phyloP scores from a whole-genome alignment of 2,888 invertebrate genomes.

The Morpho helenor region DNA sequence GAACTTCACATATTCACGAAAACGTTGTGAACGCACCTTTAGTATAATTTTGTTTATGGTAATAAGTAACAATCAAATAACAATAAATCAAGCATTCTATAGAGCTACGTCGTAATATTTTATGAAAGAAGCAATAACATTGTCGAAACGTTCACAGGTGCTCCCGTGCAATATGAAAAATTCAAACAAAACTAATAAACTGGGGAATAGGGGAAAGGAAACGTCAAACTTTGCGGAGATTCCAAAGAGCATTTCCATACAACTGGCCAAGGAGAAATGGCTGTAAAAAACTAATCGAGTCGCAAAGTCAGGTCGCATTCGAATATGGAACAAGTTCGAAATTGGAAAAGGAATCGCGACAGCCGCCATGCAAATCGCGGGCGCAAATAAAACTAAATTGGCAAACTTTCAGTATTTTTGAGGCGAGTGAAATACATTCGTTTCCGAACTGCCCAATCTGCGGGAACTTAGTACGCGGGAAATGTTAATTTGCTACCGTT shows the following conservation, averaged over 20 bases:
- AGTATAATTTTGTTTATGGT: background rate
- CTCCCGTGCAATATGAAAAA: constrained; percentile 15
- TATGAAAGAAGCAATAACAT: constrained; percentile 4
- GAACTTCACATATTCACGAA: too few species aligned
- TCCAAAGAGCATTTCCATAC: constrained; percentile 25
- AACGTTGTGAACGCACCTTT: too few species aligned
- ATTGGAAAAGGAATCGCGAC: constrained; percentile 61
- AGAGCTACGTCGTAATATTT: background rate
- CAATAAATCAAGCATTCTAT: background rate
- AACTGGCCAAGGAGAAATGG: constrained; percentile 30
- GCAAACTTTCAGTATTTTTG: constrained; percentile 54
- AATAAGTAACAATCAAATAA: too few species aligned
- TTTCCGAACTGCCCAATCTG: constrained; percentile 27
- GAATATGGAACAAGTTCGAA: constrained; percentile 56
- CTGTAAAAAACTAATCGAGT: constrained; percentile 34
- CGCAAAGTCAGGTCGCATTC: constrained; percentile 30
- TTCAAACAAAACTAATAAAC: constrained; percentile 23
- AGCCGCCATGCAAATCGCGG: constrained; percentile 59
- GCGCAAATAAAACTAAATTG: constrained; percentile 62
- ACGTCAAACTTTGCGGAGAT: constrained; percentile 22
- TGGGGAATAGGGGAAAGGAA: constrained; percentile 13
- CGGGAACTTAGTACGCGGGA: constrained; percentile 23
- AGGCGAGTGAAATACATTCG: constrained; percentile 34
- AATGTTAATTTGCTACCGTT: constrained; percentile 27
- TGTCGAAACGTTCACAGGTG: constrained; percentile 11